Conservation (phyloP, 2,888 invertebrate genomes). For the Nezara viridula region DNA sequence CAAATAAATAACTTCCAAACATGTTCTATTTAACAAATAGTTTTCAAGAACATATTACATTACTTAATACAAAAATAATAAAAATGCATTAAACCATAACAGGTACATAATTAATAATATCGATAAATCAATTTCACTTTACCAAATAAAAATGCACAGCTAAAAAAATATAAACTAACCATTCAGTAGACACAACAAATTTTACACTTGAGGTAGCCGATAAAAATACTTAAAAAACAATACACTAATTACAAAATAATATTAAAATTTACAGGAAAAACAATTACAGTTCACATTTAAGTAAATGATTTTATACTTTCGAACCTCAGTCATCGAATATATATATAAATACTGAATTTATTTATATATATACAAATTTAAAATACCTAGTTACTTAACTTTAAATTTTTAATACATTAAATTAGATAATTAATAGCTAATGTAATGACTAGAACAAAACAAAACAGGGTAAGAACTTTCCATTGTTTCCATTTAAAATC, state of each 20-base stretch:
- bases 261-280: slow-evolving; percentile 34
- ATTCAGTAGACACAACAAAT: slow-evolving; percentile 38
- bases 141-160: slow-evolving; percentile 34
- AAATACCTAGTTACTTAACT: slow-evolving; percentile 49
- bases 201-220: slow-evolving; percentile 55
- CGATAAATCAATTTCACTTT: slow-evolving; percentile 25
- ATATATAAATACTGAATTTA: slow-evolving; percentile 53
- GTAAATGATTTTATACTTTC: slow-evolving; percentile 51
- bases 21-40: neutral
- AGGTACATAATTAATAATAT: slow-evolving; percentile 45
- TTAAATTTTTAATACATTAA: slow-evolving; percentile 51
- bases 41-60: slow-evolving; percentile 25
- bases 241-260: slow-evolving; percentile 36
- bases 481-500: neutral
- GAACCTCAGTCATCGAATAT: slow-evolving; percentile 51
- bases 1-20: slow-evolving; percentile 24
- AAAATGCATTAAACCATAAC: slow-evolving; percentile 46
- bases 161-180: slow-evolving; percentile 45
- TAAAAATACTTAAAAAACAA: slow-evolving; percentile 46
- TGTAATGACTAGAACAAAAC: slow-evolving; percentile 57
- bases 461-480: slow-evolving; percentile 2
- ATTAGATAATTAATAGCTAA: slow-evolving; percentile 53
- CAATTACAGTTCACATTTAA: slow-evolving; percentile 49
- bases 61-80: slow-evolving; percentile 47
- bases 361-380: slow-evolving; percentile 36